These are phyloP conservation scores for Micrasema minimum DNA, from an alignment of 1,140 invertebrate species.

Conservation along the genomic window DNA sequence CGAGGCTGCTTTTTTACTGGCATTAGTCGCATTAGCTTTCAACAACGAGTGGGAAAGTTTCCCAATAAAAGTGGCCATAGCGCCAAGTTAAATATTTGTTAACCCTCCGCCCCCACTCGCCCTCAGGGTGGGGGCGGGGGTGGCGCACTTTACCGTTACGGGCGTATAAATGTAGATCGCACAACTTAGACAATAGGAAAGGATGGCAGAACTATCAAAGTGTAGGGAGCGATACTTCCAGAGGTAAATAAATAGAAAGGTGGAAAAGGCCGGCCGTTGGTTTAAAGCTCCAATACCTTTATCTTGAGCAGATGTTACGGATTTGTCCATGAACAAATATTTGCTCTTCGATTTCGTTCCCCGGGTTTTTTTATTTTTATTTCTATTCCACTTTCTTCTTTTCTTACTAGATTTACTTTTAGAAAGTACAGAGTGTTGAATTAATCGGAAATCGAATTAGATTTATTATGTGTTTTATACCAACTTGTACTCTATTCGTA, in stretches of 20 bases:
- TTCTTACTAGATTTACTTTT: too few species aligned
- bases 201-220: not conserved
- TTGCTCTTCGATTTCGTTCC: slow-evolving; percentile 16
- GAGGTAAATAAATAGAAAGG: slow-evolving; percentile 35
- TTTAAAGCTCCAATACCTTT: slow-evolving; percentile 35
- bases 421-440: too few species aligned
- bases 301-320: slow-evolving; percentile 30
- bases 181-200: slow-evolving; percentile 12
- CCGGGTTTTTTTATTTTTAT: too few species aligned
- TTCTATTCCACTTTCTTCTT: too few species aligned
- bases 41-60: slow-evolving; percentile 42
- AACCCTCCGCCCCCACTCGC: slow-evolving; percentile 17
- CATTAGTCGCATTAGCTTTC: slow-evolving; percentile 35
- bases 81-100: slow-evolving; percentile 49
- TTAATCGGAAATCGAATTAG: too few species aligned
- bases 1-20: slow-evolving; percentile 9
- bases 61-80: slow-evolving; percentile 46
- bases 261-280: slow-evolving; percentile 3
- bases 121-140: too few species aligned
- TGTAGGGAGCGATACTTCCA: slow-evolving; percentile 18
- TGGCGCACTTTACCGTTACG: too few species aligned
- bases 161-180: too few species aligned
- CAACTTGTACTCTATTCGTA: too few species aligned
- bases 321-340: slow-evolving; percentile 22
- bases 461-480: too few species aligned